Evolutionary conservation across 2,113 vertebrate species (phyloP).

Genomic region (Sylvietta virens): DNA sequence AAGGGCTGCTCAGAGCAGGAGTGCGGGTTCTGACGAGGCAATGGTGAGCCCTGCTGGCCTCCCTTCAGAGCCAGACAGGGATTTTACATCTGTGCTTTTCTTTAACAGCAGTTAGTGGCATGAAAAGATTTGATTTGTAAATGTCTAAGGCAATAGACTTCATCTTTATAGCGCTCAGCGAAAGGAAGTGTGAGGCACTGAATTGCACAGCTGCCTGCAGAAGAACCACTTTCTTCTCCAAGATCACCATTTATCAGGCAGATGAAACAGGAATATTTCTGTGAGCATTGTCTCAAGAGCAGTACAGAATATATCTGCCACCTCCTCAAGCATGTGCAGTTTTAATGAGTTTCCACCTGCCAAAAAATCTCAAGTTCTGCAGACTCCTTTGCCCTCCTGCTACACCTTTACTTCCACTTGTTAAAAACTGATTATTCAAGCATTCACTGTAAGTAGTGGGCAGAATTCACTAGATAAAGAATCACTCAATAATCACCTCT

Average conservation of each 20-base stretch:
- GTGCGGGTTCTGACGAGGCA: background rate
- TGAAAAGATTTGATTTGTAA: constrained; percentile 54
- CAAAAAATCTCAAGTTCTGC: background rate
- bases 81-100: constrained; percentile 13
- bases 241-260: background rate
- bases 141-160: constrained; percentile 33
- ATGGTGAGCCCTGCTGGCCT: background rate
- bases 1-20: background rate
- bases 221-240: background rate
- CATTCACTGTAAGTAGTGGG: background rate
- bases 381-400: background rate
- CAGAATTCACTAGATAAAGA: background rate
- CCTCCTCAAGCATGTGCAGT: background rate
- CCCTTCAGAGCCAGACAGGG: background rate
- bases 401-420: background rate
- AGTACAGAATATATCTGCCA: background rate
- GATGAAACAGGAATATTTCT: constrained; percentile 20
- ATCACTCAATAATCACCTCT: background rate
- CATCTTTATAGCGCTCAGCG: background rate
- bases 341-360: constrained; percentile 33
- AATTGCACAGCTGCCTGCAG: constrained; percentile 40
- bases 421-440: background rate
- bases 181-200: background rate
- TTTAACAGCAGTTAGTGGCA: background rate
- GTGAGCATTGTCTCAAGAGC: background rate